A percentile compares a stretch with the other conserved stretches of the same genome.
Evolutionary conservation across 2,888 invertebrate species (phyloP).

Genomic region (Oconnorella tubifera): DNA sequence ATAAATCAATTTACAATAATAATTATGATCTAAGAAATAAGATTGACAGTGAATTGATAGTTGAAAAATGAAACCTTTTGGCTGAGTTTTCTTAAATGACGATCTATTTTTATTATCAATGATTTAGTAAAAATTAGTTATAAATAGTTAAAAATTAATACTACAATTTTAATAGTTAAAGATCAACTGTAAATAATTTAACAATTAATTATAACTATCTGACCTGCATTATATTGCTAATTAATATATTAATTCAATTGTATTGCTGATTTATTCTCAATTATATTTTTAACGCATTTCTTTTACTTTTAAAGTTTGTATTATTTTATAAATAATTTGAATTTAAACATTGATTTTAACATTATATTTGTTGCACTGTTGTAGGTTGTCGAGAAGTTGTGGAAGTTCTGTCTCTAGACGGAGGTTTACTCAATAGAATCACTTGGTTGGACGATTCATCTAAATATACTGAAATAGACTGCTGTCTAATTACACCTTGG

Average conservation of each 20-base stretch:
- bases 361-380: no score
- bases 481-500: not conserved
- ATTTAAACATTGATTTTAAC: not conserved
- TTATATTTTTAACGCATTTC: not conserved
- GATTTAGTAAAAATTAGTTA: no score
- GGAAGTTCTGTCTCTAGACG: not conserved
- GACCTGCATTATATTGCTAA: no score
- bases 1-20: no score
- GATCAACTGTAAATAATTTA: not conserved
- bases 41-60: no score
- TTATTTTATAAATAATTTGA: not conserved
- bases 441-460: not conserved
- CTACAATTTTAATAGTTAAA: not conserved
- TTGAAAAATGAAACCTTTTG: no score
- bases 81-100: no score
- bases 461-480: not conserved
- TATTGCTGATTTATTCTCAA: no score
- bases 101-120: no score
- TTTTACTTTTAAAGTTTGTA: not conserved
- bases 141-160: not conserved
- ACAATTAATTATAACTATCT: no score
- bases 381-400: not conserved
- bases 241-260: no score
- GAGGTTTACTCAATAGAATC: not conserved
- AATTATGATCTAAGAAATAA: no score